Percentiles rank a stretch among this genome's conserved stretches.
Conservation (phyloP, 2,888 invertebrate species). For the Pristionchus japonicus region DNA sequence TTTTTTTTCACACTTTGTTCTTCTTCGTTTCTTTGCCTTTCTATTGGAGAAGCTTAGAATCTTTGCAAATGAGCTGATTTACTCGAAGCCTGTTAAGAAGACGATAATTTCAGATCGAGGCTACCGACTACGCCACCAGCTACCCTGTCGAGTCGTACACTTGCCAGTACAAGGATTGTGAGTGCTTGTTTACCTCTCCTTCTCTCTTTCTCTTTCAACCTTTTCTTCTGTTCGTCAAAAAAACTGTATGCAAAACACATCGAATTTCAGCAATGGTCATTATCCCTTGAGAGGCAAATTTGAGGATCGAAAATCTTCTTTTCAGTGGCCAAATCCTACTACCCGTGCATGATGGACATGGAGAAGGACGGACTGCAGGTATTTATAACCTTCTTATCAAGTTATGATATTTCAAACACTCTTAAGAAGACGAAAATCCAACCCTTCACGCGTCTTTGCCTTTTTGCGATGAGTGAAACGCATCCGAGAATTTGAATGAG, state of each 20-base stretch:
- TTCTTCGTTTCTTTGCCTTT: not conserved
- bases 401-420: not conserved
- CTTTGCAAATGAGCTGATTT: too few species aligned
- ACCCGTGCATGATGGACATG: not conserved
- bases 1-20: not conserved
- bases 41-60: too few species aligned
- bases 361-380: not conserved
- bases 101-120: not conserved
- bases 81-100: not conserved
- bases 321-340: not conserved
- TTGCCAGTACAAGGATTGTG: constrained; percentile 18
- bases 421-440: not conserved
- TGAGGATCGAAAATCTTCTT: constrained; percentile 7
- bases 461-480: not conserved
- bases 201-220: too few species aligned
- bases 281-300: too few species aligned
- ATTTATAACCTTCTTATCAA: not conserved
- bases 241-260: too few species aligned
- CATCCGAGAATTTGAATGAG: not conserved
- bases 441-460: not conserved
- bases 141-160: not conserved
- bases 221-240: too few species aligned
- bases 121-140: not conserved
- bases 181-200: too few species aligned
- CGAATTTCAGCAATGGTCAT: too few species aligned